Conservation (phyloP, 2,113 vertebrate species). For the Cyanoderma ruficeps region DNA sequence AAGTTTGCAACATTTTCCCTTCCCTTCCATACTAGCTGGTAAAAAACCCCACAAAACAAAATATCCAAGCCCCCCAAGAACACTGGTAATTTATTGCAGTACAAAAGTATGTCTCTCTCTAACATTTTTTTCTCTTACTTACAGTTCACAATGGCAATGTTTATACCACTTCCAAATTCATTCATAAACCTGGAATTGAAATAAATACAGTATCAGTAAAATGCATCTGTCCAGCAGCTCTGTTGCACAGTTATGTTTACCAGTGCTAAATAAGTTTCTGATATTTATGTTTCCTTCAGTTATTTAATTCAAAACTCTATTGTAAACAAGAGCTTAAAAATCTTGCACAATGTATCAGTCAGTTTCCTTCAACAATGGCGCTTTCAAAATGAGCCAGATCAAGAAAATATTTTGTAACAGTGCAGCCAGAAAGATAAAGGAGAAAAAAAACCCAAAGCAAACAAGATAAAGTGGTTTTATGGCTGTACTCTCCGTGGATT, state of each 20-base stretch:
- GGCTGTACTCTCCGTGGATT: neutral
- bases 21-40: neutral
- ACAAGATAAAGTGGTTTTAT: neutral
- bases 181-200: conserved; percentile 71
- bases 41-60: neutral
- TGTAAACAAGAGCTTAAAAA: neutral
- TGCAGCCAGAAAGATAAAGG: neutral
- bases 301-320: neutral
- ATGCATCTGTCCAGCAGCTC: neutral
- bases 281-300: neutral
- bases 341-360: neutral
- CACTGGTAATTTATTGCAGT: neutral
- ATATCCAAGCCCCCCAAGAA: neutral
- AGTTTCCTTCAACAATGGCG: neutral
- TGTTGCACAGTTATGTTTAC: neutral
- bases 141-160: conserved; percentile 75
- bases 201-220: neutral
- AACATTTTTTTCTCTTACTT: conserved; percentile 39
- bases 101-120: neutral
- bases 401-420: neutral
- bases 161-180: conserved; percentile 73
- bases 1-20: neutral
- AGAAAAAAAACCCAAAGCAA: neutral
- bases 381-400: neutral
- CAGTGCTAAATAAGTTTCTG: neutral